These are phyloP conservation scores for Pygocentrus nattereri DNA, from an alignment of 2,797 vertebrate species.

Conservation along the genomic window DNA sequence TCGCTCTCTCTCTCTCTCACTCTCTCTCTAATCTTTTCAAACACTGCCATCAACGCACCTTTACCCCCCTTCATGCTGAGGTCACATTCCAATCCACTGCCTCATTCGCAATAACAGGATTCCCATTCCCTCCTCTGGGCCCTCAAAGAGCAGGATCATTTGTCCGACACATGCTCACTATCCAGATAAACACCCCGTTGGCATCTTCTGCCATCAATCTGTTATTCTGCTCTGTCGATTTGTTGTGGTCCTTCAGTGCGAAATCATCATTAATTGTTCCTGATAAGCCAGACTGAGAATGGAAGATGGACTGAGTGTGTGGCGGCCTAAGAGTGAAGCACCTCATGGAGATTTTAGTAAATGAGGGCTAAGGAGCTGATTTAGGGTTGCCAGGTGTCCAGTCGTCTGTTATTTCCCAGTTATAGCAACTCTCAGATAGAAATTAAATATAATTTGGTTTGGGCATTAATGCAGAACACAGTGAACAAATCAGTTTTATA, in stretches of 20 bases:
- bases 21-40: no score
- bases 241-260: not conserved
- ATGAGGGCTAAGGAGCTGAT: no score
- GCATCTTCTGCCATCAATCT: slow-evolving; percentile 6
- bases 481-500: no score
- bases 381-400: no score
- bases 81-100: slow-evolving; percentile 14
- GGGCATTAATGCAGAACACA: no score
- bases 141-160: not conserved
- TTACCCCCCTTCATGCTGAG: no score
- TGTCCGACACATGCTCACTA: slow-evolving; percentile 4
- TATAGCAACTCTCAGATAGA: no score
- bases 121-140: not conserved
- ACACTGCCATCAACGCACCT: no score
- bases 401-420: no score
- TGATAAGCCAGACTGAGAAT: slow-evolving; percentile 27
- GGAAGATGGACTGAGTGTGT: not conserved
- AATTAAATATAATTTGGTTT: no score
- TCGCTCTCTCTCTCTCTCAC: no score
- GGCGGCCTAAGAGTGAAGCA: not conserved
- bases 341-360: not conserved
- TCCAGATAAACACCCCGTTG: not conserved
- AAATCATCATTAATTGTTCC: slow-evolving; percentile 15
- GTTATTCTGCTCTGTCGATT: not conserved
- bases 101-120: not conserved